Percentiles rank a stretch among this genome's conserved stretches.
phyloP scores from a whole-genome alignment of 2,888 invertebrate genomes.

The Cyaniris semiargus region DNA sequence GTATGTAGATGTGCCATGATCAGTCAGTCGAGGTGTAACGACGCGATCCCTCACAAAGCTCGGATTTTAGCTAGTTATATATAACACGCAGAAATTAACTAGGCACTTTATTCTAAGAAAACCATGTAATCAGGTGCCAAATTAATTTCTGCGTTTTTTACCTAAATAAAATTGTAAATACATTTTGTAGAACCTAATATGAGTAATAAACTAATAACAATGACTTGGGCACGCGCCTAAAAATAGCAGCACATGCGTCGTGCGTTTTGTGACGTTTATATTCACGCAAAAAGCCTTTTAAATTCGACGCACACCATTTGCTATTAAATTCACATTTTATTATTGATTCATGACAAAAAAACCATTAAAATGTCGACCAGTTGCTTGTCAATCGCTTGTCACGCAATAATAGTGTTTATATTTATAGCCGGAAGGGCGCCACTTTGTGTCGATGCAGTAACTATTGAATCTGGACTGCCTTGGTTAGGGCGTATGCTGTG shows the following conservation, averaged over 20 bases:
- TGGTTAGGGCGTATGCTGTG: constrained; percentile 70
- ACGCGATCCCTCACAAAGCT: too few species aligned
- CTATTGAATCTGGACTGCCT: constrained; percentile 58
- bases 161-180: background rate
- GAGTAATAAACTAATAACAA: background rate
- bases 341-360: constrained; percentile 26
- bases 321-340: background rate
- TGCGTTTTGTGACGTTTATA: background rate
- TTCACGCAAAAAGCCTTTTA: background rate
- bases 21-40: too few species aligned
- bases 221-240: background rate
- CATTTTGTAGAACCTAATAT: background rate
- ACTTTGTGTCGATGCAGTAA: constrained; percentile 30
- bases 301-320: background rate
- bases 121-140: background rate
- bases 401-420: constrained; percentile 13
- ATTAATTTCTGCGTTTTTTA: background rate
- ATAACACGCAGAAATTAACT: too few species aligned
- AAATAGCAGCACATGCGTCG: background rate
- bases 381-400: constrained; percentile 14
- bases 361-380: constrained; percentile 26
- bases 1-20: too few species aligned
- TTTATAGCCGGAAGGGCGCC: constrained; percentile 7
- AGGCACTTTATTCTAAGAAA: too few species aligned
- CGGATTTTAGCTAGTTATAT: too few species aligned